Evolutionary conservation across 1,140 invertebrate species (phyloP), one percentile per base, ranked within the genome.

Genomic region (Condylostylus longicornis): DNA sequence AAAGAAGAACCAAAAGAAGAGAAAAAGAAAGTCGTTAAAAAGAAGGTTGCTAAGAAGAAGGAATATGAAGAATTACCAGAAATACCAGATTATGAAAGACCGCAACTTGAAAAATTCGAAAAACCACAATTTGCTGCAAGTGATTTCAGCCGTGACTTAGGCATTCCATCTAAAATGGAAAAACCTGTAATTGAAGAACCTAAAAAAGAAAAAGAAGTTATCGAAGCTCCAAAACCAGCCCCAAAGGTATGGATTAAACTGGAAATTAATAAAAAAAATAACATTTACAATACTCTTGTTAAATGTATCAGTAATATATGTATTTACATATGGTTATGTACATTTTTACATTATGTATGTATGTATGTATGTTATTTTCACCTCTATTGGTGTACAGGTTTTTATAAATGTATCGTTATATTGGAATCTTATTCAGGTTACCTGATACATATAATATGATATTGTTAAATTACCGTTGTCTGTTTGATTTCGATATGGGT

Each of bases 11-110:
- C 43, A 3, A 54, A 55, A 17, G 18, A 35, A 1, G 56, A 61
- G 18, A 21, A 40, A 14, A 70, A 71, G 48, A 31, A 46, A 15
- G 64, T 69, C 48, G 51, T 63, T 23, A 72, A 71, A 56, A 51
- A 66, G 4, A 71, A 69, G 43, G 43, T 63, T 5, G 66, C 68
- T 23, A 59, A 65, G 34, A 66, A 67, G 22, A 58, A 67, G 38
- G 70, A 71, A 45, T 75, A 74, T 33, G 77, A 70, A 44, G 68
- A 79, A 17, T 64, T 79, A 35, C 77, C 77, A n/a, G 76, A 80
- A 54, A 82, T 82, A 44, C 72, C 77, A 17, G 77, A 81, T 59
- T 71, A 71, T 47, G 69, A 71, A 57, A 56, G 68, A 35, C 68
- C 69, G 4, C 61, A 63, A 33, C 53, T 70, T 42, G 68, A 71